Base-by-base conservation (phyloP, 2,888 invertebrate genomes). In the Fragum whitleyi region DNA sequence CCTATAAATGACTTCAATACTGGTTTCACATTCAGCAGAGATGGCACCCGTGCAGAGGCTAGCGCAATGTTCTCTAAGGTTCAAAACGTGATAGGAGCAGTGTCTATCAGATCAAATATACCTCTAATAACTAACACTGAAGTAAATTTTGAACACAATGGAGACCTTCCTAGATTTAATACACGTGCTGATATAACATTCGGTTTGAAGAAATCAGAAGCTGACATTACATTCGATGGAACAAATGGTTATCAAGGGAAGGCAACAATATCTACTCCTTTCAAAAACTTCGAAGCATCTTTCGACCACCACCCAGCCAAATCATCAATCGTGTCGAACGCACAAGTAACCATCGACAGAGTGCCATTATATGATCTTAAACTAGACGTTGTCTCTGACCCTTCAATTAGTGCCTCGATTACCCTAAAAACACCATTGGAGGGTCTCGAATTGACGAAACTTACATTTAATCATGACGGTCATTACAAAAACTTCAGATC, bases 371-470 rank as follows among this genome's bases (percentile, higher is more conserved):
- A 36, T 32, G 61, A 61, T 19, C 16, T 61, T 14, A 61, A 61
- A 16, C 26, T 28, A n/a, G 61, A n/a, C 6, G 19, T 61, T 19
- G 26, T 2, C n/a, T 19, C 19, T 0, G n/a, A 61, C 16, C 61
- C 61, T 14, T 32, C 61, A 32, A 9, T 61, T 2, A 32, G 61
- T 61, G 61, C 61, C 16, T 61, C 61, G 7, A 11, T 61, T 28
- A 61, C 29, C 5, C 5, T 88, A 0, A 71, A 62, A 67, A 87
- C 81, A 47, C 86, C 86, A 2, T 36, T 83, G n/a, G n/a, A 55
- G 28, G 80, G 75, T 11, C 78, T 71, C 21, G 81, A 85, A 74
- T 55, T 29, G 19, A 55, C 74, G n/a, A 71, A 70, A 21, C 0
- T 84, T 5, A 72, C 79, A 14, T 29, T 87, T n/a, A 71, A 75